Percentiles rank a stretch among this genome's conserved stretches.
phyloP scores from a whole-genome alignment of 2,113 vertebrate species.

The Myocastor coypus region DNA sequence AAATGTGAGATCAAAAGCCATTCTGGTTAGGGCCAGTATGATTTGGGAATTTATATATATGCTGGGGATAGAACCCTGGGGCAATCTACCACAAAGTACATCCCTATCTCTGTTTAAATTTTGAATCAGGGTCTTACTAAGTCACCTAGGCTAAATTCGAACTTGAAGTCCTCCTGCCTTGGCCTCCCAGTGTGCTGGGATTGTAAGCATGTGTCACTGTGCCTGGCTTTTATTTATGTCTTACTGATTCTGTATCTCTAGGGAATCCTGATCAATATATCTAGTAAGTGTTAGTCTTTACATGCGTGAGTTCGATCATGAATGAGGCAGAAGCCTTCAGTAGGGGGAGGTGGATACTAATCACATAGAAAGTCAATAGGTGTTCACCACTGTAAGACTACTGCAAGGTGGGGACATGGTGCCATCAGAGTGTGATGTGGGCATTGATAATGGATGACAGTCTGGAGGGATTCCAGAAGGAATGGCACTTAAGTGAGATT shows the following conservation, averaged over 20 bases:
- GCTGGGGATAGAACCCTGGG: not conserved
- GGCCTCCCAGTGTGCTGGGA: not conserved
- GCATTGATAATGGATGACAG: not conserved
- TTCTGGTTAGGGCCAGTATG: not conserved
- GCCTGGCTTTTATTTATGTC: not conserved
- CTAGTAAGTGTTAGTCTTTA: not conserved
- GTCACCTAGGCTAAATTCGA: not conserved
- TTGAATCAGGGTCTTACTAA: not conserved
- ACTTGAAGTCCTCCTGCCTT: not conserved
- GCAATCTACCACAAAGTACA: not conserved
- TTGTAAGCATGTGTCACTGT: not conserved
- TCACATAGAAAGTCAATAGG: not conserved
- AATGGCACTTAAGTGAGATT: not conserved
- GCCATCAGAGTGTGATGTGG: not conserved
- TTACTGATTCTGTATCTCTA: not conserved
- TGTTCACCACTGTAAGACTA: not conserved
- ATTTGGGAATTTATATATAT: not conserved
- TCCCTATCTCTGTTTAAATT: not conserved
- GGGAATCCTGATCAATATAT: not conserved
- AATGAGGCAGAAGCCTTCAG: not conserved
- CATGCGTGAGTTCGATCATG: not conserved
- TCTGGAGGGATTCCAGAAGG: not conserved
- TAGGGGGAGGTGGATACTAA: not conserved
- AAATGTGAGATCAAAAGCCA: not conserved
- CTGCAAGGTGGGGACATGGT: not conserved